phyloP scores from a whole-genome alignment of 2,113 vertebrate species.

The Nerophis lumbriciformis region DNA sequence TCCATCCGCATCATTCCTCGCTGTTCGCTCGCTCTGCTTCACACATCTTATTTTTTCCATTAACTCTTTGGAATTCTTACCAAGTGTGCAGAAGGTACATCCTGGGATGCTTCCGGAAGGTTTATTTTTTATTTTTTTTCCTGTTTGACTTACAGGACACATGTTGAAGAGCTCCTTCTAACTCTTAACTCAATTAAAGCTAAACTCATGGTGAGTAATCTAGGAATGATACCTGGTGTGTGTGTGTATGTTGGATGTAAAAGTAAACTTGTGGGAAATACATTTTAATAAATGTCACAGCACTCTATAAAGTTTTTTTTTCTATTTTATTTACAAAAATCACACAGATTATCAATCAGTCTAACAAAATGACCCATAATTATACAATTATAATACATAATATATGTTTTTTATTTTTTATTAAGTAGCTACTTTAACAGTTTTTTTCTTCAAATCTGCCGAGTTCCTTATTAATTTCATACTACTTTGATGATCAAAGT shows the following conservation, averaged over 20 bases:
- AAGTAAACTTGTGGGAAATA: not conserved
- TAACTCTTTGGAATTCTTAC: conserved; percentile 2
- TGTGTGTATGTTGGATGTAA: not conserved
- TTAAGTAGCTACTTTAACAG: too few relatives aligned
- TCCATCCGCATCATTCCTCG: conserved; percentile 18
- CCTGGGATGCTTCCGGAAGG: conserved; percentile 14
- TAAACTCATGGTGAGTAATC: conserved; percentile 53
- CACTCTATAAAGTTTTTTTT: too few relatives aligned
- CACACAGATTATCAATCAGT: too few relatives aligned
- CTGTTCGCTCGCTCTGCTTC: conserved; percentile 18
- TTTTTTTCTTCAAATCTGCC: too few relatives aligned
- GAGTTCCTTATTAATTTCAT: too few relatives aligned
- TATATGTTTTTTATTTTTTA: too few relatives aligned
- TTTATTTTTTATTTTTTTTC: not conserved
- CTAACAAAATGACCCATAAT: too few relatives aligned
- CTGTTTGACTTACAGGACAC: conserved; percentile 1
- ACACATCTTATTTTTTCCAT: conserved; percentile 9
- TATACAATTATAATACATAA: too few relatives aligned
- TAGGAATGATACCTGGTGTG: conserved; percentile 9
- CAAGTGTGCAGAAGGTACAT: conserved; percentile 11
- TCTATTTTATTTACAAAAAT: too few relatives aligned
- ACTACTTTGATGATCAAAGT: too few relatives aligned
- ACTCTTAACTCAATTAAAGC: conserved; percentile 16
- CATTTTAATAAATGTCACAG: too few relatives aligned
- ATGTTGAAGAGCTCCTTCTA: conserved; percentile 21